Base-by-base conservation (phyloP, 2,113 vertebrate genomes). In the Ammospiza nelsoni region DNA sequence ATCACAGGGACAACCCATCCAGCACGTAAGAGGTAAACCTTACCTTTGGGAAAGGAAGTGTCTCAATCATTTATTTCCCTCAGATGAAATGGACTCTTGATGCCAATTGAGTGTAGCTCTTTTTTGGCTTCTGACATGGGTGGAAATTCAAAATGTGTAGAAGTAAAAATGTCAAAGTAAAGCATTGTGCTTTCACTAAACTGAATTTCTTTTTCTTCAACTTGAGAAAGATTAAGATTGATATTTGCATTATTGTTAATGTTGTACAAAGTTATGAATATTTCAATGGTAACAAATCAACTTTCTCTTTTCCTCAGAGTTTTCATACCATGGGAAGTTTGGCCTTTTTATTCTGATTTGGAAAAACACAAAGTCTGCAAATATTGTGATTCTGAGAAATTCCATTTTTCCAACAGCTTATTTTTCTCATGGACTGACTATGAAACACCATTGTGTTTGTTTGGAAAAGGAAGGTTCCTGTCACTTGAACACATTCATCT, bases 1-100 rank as follows among this genome's bases (percentile, higher is more conserved):
- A 57, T n/a, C 2, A 2, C n/a, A 58, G 0, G 1, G 51, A 62
- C 14, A 66, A 49, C 9, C 3, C 46, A 54, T 17, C 29, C 29
- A 41, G n/a, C 35, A 43, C 1, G 1, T 24, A 54, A 69, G 15
- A 37, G 4, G 2, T 9, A 48, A 92, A 33, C 12, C 48, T 63
- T 41, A 85, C 25, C 13, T 79, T 73, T 33, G 12, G 33, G 23
- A 66, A 92, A 75, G 24, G 17, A n/a, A 22, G 23, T 78, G 16
- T 48, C n/a, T 78, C 55, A 58, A 72, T 39, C 37, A 15, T 3
- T 5, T 43, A 43, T 43, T 67, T 9, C 18, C 19, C 6, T 75
- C 20, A 55, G 35, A 62, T 22, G 21, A 48, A 76, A 67, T 46
- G 35, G 48, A 17, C 15, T 48, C 75, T 39, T 39, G 44, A 16